phyloP scores from a whole-genome alignment of 2,113 vertebrate genomes.

The Chitala chitala region DNA sequence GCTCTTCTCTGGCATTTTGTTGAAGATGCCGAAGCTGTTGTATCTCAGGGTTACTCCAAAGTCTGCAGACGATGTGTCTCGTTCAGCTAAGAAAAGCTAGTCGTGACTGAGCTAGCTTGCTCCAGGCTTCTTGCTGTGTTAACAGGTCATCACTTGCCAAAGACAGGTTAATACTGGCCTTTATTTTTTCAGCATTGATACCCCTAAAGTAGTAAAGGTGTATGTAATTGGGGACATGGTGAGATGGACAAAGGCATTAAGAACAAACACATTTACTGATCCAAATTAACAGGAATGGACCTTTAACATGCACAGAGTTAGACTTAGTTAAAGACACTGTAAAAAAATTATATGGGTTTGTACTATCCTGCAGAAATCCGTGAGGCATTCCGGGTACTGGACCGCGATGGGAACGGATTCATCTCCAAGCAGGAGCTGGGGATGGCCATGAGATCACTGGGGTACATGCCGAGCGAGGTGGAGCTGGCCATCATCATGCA shows the following conservation, averaged over 20 bases:
- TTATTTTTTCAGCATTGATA: not conserved
- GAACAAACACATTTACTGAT: not conserved
- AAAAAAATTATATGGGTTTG: not conserved
- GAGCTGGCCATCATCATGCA: conserved; percentile 83
- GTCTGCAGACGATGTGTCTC: too few relatives aligned
- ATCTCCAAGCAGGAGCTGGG: conserved; percentile 88
- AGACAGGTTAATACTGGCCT: too few relatives aligned
- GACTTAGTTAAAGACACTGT: not conserved
- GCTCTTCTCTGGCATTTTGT: too few relatives aligned
- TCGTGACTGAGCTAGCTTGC: too few relatives aligned
- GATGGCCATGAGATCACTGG: conserved; percentile 84
- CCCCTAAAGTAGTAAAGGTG: not conserved
- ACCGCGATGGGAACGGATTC: conserved; percentile 79
- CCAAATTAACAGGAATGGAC: not conserved
- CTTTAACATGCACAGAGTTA: not conserved
- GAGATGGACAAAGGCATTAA: not conserved
- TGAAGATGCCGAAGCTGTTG: too few relatives aligned
- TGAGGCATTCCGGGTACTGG: conserved; percentile 75
- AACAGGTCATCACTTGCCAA: too few relatives aligned
- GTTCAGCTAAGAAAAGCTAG: too few relatives aligned
- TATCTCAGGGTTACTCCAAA: too few relatives aligned
- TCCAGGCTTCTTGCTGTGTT: too few relatives aligned
- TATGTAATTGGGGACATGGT: not conserved
- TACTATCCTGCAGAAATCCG: conserved; percentile 66
- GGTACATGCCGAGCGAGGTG: conserved; percentile 79